phyloP scores from a whole-genome alignment of 2,113 vertebrate genomes.

The Todiramphus saurophagus region DNA sequence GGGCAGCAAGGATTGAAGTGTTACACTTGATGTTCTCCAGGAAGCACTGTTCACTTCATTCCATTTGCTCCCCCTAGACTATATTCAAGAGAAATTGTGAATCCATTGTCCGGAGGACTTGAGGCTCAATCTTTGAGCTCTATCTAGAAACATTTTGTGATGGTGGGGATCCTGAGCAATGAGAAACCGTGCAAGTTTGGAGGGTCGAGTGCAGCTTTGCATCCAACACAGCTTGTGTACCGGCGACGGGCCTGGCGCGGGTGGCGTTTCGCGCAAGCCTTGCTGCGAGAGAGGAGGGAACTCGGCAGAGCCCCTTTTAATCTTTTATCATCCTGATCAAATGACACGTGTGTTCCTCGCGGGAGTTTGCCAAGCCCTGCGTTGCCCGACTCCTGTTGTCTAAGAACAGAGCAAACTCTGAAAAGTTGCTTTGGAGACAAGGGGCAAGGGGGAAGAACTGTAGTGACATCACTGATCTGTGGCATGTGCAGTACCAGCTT shows the following conservation, averaged over 20 bases:
- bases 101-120: background rate
- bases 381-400: background rate
- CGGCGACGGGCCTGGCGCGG: background rate
- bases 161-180: background rate
- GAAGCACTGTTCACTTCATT: background rate
- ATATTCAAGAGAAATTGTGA: background rate
- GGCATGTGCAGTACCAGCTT: background rate
- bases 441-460: background rate
- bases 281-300: background rate
- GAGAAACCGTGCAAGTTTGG: background rate
- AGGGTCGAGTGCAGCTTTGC: background rate
- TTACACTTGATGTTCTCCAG: background rate
- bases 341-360: rapidly evolving
- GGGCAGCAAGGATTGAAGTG: background rate
- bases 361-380: background rate
- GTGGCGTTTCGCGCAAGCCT: background rate
- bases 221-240: rapidly evolving
- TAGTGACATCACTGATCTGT: background rate
- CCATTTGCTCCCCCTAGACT: background rate
- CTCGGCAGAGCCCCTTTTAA: background rate
- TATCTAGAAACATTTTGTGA: background rate
- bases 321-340: background rate
- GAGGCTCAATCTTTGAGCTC: background rate
- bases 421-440: background rate
- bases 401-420: background rate